Conservation (phyloP, 1,140 invertebrate genomes). For the Nasonia giraulti region DNA sequence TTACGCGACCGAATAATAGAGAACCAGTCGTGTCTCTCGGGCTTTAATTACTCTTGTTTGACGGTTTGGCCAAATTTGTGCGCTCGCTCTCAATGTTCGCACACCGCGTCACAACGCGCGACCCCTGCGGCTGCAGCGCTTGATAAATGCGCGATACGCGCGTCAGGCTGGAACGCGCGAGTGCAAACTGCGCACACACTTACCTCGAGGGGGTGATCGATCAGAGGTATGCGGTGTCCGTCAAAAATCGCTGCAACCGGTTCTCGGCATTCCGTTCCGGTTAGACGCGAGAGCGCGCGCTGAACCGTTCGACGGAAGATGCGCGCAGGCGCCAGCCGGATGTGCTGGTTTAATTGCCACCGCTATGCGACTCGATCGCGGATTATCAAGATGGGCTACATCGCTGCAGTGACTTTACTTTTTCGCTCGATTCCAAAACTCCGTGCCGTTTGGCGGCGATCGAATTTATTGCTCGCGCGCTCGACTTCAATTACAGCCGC, state of each 20-base stretch:
- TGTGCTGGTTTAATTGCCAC: conserved; percentile 19
- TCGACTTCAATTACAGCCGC: too few relatives aligned
- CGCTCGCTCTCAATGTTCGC: neutral
- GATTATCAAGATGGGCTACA: too few relatives aligned
- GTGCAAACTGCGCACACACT: conserved; percentile 38
- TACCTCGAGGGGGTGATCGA: conserved; percentile 56
- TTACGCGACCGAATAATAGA: too few relatives aligned
- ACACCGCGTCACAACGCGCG: neutral
- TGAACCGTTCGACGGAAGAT: conserved; percentile 44
- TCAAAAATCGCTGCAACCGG: conserved; percentile 68
- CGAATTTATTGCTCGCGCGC: too few relatives aligned
- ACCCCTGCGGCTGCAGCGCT: neutral
- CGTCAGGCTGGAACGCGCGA: conserved; percentile 19
- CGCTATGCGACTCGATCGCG: neutral
- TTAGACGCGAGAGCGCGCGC: conserved; percentile 27
- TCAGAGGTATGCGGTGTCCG: conserved; percentile 51
- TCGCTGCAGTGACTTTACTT: too few relatives aligned
- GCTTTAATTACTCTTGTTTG: neutral
- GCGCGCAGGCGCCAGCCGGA: conserved; percentile 30
- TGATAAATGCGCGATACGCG: conserved; percentile 36
- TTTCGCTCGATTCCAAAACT: too few relatives aligned
- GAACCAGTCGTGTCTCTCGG: neutral
- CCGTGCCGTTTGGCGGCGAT: too few relatives aligned
- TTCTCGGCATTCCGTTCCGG: conserved; percentile 63
- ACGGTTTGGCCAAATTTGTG: neutral